Evolutionary conservation across 2,113 vertebrate species (phyloP).

Genomic region (Pipra filicauda): DNA sequence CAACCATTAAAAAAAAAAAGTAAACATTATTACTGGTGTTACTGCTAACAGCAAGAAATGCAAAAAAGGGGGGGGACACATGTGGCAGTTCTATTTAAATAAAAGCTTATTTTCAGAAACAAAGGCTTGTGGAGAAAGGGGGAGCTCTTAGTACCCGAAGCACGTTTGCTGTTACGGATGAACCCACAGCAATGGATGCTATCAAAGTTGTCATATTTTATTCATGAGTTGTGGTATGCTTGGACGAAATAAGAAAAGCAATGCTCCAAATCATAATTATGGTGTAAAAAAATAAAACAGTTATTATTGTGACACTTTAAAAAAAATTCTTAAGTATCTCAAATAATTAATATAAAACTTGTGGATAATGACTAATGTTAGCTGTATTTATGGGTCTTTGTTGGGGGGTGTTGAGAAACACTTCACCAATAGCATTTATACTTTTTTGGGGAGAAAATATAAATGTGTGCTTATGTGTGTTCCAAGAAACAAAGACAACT

Average conservation of each 20-base stretch:
- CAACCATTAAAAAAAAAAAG: slow-evolving; percentile 23
- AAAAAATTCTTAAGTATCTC: slow-evolving; percentile 44
- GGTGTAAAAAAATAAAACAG: slow-evolving; percentile 72
- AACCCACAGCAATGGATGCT: slow-evolving; percentile 81
- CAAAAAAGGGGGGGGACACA: neutral
- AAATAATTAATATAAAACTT: slow-evolving; percentile 53
- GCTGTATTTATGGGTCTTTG: neutral
- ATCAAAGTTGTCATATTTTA: slow-evolving; percentile 94
- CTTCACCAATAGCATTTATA: neutral
- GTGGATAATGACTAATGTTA: neutral
- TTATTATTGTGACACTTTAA: slow-evolving; percentile 67
- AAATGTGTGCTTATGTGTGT: neutral
- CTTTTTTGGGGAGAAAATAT: neutral
- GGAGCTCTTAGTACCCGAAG: slow-evolving; percentile 64
- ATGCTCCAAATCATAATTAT: slow-evolving; percentile 79
- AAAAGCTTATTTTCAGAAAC: slow-evolving; percentile 69
- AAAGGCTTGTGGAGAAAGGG: slow-evolving; percentile 56
- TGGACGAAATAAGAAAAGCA: slow-evolving; percentile 82
- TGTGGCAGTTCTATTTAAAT: slow-evolving; percentile 52
- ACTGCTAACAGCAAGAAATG: slow-evolving; percentile 11
- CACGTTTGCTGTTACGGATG: slow-evolving; percentile 75
- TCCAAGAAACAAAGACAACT: slow-evolving; percentile 6
- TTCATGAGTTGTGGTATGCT: slow-evolving; percentile 87
- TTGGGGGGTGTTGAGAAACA: neutral
- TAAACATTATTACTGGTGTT: slow-evolving; percentile 53